Evolutionary conservation across 2,113 vertebrate species (phyloP).

Genomic region (Amblyopsis rosae): DNA sequence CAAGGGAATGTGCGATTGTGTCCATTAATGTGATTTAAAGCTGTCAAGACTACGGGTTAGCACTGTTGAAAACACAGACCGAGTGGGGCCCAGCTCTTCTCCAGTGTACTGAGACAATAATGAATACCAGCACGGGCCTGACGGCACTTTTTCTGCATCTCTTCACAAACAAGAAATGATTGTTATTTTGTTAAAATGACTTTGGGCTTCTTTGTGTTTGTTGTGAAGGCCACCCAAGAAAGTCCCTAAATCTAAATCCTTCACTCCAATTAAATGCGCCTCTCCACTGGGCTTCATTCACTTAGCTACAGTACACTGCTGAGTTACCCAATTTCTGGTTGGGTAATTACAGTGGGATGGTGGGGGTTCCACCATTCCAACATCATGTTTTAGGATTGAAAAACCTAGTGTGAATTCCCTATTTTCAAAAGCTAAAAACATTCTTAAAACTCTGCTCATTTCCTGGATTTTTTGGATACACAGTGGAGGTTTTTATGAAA

Average conservation of each 20-base stretch:
- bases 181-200: constrained; percentile 38
- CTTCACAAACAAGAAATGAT: constrained; percentile 37
- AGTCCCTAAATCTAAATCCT: constrained; percentile 20
- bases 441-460: constrained; percentile 12
- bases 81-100: constrained; percentile 34
- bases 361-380: constrained; percentile 24
- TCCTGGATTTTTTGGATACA: too few relatives aligned
- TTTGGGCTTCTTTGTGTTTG: constrained; percentile 25
- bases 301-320: constrained; percentile 24
- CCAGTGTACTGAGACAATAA: constrained; percentile 44
- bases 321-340: constrained; percentile 27
- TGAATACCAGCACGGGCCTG: constrained; percentile 49
- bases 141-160: constrained; percentile 33
- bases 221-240: constrained; percentile 17
- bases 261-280: not conserved
- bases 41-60: constrained; percentile 58
- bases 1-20: constrained; percentile 49
- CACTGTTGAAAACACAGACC: constrained; percentile 46
- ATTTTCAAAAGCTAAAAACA: constrained; percentile 32
- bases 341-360: constrained; percentile 28
- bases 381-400: constrained; percentile 28
- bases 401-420: constrained; percentile 37
- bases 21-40: constrained; percentile 61
- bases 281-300: constrained; percentile 18
- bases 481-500: too few relatives aligned